Conservation (phyloP, 2,113 vertebrate genomes). For the Rhinoptilus africanus region DNA sequence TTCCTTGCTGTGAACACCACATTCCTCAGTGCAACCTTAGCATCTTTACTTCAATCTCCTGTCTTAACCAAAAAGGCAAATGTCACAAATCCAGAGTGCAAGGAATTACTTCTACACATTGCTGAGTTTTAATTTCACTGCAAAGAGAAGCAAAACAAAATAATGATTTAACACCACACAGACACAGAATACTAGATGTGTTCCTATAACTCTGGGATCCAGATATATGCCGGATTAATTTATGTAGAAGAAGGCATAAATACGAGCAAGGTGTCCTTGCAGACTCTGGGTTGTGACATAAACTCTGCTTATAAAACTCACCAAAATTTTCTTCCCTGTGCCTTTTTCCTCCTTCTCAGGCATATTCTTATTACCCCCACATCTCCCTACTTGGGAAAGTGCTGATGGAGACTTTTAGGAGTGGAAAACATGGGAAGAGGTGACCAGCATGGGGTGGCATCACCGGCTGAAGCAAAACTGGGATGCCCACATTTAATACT, state of each 20-base stretch:
- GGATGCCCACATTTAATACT: not conserved
- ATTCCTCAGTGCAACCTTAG: not conserved
- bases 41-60: not conserved
- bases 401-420: not conserved
- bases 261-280: not conserved
- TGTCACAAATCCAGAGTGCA: not conserved
- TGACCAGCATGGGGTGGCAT: not conserved
- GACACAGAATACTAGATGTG: not conserved
- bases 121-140: conserved; percentile 11
- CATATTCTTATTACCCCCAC: not conserved
- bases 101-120: not conserved
- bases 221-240: not conserved
- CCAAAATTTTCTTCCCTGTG: not conserved
- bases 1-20: not conserved
- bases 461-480: not conserved
- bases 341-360: not conserved
- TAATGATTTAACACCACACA: not conserved
- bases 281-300: not conserved
- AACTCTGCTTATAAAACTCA: not conserved
- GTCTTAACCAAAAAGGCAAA: not conserved
- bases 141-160: not conserved
- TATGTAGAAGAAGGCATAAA: not conserved
- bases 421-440: not conserved
- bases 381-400: not conserved
- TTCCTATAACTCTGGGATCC: not conserved